Conservation (phyloP, 2,113 vertebrate species). For the Cathartes aura region DNA sequence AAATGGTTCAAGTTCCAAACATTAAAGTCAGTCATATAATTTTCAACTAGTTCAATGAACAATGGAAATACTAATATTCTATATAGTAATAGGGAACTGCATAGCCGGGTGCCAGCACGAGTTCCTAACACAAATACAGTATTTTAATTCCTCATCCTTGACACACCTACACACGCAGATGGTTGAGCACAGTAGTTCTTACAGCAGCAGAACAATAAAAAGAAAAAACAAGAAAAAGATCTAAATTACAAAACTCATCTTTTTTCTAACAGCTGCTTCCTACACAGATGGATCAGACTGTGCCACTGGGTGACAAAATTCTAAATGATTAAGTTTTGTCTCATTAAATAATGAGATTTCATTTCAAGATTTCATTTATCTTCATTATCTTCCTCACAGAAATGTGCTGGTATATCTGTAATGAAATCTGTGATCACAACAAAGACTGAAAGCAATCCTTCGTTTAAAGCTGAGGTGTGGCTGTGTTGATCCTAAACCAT, state of each 20-base stretch:
- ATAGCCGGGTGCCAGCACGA: not conserved
- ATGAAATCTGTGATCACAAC: not conserved
- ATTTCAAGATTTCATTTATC: not conserved
- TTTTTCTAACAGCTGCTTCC: not conserved
- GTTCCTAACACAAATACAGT: not conserved
- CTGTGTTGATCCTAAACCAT: not conserved
- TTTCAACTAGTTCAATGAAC: not conserved
- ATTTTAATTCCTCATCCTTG: not conserved
- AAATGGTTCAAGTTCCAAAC: not conserved
- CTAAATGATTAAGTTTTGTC: not conserved
- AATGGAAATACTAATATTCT: not conserved
- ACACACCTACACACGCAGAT: not conserved
- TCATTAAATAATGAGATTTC: not conserved
- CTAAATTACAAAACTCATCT: not conserved
- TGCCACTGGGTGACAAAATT: not conserved
- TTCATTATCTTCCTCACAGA: not conserved
- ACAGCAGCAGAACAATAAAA: not conserved
- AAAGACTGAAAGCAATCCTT: not conserved
- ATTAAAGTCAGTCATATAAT: not conserved
- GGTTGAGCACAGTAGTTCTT: not conserved
- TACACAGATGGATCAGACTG: not conserved
- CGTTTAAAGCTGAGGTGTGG: not conserved
- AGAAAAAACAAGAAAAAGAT: not conserved
- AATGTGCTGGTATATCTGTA: not conserved
- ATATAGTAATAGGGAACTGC: not conserved